A percentile compares a stretch with the other conserved stretches of the same genome.
Evolutionary conservation across 2,113 vertebrate genomes (phyloP).

Genomic region (Xenopus tropicalis): DNA sequence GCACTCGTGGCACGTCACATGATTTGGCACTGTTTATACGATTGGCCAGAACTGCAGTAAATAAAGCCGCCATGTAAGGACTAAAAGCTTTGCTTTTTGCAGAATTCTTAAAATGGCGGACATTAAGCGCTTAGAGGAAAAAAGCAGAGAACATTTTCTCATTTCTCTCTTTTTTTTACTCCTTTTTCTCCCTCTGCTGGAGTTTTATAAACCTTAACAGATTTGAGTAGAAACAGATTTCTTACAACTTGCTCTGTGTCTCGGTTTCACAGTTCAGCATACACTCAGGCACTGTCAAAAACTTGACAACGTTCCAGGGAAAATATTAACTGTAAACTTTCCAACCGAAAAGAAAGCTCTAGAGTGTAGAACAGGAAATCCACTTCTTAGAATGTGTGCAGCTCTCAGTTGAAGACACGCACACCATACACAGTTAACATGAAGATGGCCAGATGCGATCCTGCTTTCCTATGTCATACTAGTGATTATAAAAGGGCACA

Average conservation of each 20-base stretch:
- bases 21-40: constrained; percentile 65
- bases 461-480: constrained; percentile 40
- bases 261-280: constrained; percentile 74
- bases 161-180: constrained; percentile 21
- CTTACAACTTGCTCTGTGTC: constrained; percentile 70
- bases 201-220: constrained; percentile 70
- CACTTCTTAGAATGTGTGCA: constrained; percentile 23
- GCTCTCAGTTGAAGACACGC: neutral
- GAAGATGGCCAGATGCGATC: constrained; percentile 42
- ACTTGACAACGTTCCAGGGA: constrained; percentile 84
- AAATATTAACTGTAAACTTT: constrained; percentile 85
- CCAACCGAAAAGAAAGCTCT: constrained; percentile 65
- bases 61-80: constrained; percentile 87
- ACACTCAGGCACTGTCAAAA: constrained; percentile 76
- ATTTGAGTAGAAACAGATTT: constrained; percentile 88
- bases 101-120: constrained; percentile 86
- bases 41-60: constrained; percentile 76
- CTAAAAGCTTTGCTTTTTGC: constrained; percentile 70
- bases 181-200: constrained; percentile 46
- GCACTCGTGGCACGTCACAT: constrained; percentile 85
- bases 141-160: constrained; percentile 51
- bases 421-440: constrained; percentile 38
- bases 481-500: constrained; percentile 43
- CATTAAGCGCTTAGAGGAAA: constrained; percentile 58
- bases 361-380: constrained; percentile 54